Conservation (phyloP, 92 coral and sea anemone genomes). For the Scolanthus callimorphus region DNA sequence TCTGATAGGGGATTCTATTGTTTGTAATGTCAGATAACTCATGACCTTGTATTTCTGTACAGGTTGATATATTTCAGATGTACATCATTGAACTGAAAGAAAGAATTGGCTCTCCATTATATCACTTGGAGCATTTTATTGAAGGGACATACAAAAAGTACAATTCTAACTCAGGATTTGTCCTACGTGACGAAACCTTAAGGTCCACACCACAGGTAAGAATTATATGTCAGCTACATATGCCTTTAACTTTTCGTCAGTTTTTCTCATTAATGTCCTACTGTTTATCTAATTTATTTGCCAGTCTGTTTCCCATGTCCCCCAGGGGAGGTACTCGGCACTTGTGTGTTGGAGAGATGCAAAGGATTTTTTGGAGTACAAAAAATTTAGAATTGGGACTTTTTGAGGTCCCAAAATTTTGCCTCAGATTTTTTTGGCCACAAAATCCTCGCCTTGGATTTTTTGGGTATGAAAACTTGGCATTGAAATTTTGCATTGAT, state of each 20-base stretch:
- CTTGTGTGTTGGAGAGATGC: too few species aligned
- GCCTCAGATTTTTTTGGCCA: too few species aligned
- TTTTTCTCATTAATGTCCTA: neutral
- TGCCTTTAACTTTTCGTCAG: neutral
- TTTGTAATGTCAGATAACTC: too few species aligned
- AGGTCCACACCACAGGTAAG: constrained; percentile 93
- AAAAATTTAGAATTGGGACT: too few species aligned
- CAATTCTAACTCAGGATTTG: constrained; percentile 98
- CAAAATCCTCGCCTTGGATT: too few species aligned
- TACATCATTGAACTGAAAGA: constrained; percentile 88
- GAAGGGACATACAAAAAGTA: constrained; percentile 97
- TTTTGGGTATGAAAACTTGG: too few species aligned
- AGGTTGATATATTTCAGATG: constrained; percentile 97
- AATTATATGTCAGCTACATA: neutral
- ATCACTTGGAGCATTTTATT: constrained; percentile 90
- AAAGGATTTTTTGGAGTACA: too few species aligned
- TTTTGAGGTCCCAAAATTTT: too few species aligned
- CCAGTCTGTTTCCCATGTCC: neutral
- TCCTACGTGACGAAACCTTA: constrained; percentile 81
- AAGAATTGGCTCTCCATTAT: constrained; percentile 77
- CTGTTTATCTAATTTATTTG: neutral
- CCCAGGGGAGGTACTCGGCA: too few species aligned
- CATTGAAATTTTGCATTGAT: too few species aligned
- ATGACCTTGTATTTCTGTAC: too few species aligned
- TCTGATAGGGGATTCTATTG: too few species aligned